Conservation (phyloP, 2,113 vertebrate genomes). For the Etheostoma cragini region DNA sequence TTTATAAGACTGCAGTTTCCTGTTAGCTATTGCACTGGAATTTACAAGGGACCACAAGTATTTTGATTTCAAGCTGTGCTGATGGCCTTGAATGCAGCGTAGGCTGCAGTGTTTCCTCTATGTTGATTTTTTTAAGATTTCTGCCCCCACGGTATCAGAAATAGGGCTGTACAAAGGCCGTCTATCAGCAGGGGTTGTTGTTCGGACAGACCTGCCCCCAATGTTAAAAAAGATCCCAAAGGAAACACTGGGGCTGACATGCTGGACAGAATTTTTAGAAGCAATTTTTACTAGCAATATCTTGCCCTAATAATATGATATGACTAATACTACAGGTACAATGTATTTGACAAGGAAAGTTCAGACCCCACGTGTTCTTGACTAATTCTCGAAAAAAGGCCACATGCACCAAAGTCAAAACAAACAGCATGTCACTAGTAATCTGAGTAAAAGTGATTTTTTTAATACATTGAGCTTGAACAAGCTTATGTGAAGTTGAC, state of each 20-base stretch:
- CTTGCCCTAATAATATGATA: not conserved
- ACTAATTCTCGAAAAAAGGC: not conserved
- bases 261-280: not conserved
- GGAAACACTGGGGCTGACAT: not conserved
- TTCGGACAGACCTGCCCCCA: no score
- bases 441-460: not conserved
- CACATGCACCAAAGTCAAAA: not conserved
- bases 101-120: not conserved
- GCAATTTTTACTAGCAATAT: no score
- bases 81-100: conserved; percentile 24
- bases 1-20: conserved; percentile 41
- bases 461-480: not conserved
- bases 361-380: not conserved
- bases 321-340: not conserved
- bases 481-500: not conserved
- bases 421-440: not conserved
- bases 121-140: no score
- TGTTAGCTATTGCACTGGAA: conserved; percentile 62
- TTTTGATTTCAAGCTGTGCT: conserved; percentile 38
- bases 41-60: conserved; percentile 69
- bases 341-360: not conserved
- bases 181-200: no score
- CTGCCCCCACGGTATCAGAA: no score
- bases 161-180: no score
- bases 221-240: no score